phyloP scores from a whole-genome alignment of 1,140 invertebrate species.

The Leptoteleia sp. region DNA sequence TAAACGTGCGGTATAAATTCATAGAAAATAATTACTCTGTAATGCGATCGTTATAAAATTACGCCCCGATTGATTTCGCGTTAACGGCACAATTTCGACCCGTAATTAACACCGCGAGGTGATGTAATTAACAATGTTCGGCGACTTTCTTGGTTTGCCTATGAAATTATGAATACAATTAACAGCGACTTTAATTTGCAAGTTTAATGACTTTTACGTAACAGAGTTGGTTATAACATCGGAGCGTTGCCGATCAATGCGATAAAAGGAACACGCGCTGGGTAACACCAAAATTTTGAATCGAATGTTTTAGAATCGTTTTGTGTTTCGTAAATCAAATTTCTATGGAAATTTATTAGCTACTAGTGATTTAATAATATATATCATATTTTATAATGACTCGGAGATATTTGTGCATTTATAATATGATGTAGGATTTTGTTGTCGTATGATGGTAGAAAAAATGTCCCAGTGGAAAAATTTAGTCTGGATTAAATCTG shows the following conservation, averaged over 20 bases:
- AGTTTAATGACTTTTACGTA: slow-evolving; percentile 43
- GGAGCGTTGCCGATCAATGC: slow-evolving; percentile 6
- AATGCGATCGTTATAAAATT: slow-evolving; percentile 41
- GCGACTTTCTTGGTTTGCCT: slow-evolving; percentile 34
- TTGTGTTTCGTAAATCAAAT: too few relatives aligned
- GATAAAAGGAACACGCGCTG: too few relatives aligned
- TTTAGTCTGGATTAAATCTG: too few relatives aligned
- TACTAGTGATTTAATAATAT: too few relatives aligned
- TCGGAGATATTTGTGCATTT: too few relatives aligned
- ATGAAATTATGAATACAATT: slow-evolving; percentile 43
- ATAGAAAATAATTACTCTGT: slow-evolving; percentile 52
- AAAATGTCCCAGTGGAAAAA: too few relatives aligned
- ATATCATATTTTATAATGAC: too few relatives aligned
- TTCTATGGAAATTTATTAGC: too few relatives aligned
- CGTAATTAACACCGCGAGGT: slow-evolving; percentile 24
- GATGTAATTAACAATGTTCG: slow-evolving; percentile 44
- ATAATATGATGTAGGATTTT: too few relatives aligned
- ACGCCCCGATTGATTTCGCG: slow-evolving; percentile 40
- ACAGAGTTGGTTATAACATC: slow-evolving; percentile 3
- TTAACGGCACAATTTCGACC: slow-evolving; percentile 21
- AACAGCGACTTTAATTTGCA: slow-evolving; percentile 36
- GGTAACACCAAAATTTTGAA: too few relatives aligned
- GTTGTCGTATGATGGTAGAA: too few relatives aligned
- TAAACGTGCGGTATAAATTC: slow-evolving; percentile 33
- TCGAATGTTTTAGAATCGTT: too few relatives aligned